phyloP scores from a whole-genome alignment of 2,113 vertebrate species.

The Trematomus loennbergii region DNA sequence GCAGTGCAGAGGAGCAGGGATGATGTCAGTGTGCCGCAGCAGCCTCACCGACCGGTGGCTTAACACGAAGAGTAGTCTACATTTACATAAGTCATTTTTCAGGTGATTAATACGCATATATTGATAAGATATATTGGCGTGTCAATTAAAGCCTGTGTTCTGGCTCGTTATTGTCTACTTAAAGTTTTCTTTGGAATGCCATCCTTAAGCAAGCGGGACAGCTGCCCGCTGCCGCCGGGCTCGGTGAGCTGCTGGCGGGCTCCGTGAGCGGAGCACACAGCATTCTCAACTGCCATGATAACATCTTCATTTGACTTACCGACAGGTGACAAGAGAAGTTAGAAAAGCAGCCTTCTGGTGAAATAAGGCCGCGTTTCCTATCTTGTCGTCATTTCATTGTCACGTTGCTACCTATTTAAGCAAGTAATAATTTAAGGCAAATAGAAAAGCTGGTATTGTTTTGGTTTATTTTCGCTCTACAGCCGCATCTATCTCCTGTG shows the following conservation, averaged over 20 bases:
- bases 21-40: conserved; percentile 17
- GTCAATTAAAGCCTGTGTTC: not conserved
- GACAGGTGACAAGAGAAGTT: not conserved
- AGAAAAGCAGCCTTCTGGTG: not conserved
- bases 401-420: not conserved
- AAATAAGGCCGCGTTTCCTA: not conserved
- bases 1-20: conserved; percentile 20
- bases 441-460: not conserved
- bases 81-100: not conserved
- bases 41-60: too few species aligned
- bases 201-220: not conserved
- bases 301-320: conserved; percentile 12
- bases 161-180: not conserved
- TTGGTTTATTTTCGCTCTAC: too few species aligned
- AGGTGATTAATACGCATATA: not conserved
- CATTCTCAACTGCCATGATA: too few species aligned
- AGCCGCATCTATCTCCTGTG: conserved; percentile 1
- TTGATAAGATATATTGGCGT: too few species aligned
- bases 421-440: too few species aligned
- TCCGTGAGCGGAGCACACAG: too few species aligned
- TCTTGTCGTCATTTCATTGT: not conserved
- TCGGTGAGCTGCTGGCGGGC: too few species aligned
- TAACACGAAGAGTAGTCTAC: not conserved
- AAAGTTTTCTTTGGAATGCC: not conserved
- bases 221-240: not conserved